Evolutionary conservation across 2,888 invertebrate species (phyloP), one percentile per base, ranked within the genome.

Genomic region (Coelopa pilipes): DNA sequence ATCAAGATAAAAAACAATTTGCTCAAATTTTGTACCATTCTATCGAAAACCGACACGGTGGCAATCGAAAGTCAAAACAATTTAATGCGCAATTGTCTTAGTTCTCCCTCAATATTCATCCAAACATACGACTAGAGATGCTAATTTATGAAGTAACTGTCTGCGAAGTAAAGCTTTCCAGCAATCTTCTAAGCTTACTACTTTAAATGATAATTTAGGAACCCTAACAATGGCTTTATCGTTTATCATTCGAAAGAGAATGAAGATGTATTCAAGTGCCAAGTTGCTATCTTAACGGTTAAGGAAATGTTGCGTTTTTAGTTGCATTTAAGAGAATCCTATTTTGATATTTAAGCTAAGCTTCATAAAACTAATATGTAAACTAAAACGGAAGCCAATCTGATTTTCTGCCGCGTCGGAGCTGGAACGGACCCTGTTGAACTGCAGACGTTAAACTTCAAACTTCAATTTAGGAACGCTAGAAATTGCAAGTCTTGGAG

Each of bases 201-300:
- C 55, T 24, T 55, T 68, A 55, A 55, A 55, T 21, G 34, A 13
- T 2, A 47, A 66, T 19, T 53, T 2, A 34, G 34, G 34, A 34
- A 34, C 34, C 34, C 34, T 34, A 55, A 50, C 24, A 55, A n/a
- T 15, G 21, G 57, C 34, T 9, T 34, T 68, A 68, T 45, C 10
- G 17, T 12, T 50, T 62, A 17, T 55, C 45, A 50, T 53, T 47
- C 21, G 34, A 50, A 60, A 49, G 53, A 63, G 1, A 53, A 70
- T 24, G 19, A 66, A 47, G 13, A 60, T 13, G 46, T 45, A 55
- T 65, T 65, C 63, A 55, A 71, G 71, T 71, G 71, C 71, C 71
- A 71, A 71, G 63, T 55, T 65, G 63, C 65, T 55, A 65, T 50
- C 21, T 65, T 65, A 19, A 46, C 9, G 19, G 55, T 21, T 71